Percentiles rank a stretch among this genome's conserved stretches.
Conservation (phyloP, 2,113 vertebrate species). For the Chlamydotis undulata region DNA sequence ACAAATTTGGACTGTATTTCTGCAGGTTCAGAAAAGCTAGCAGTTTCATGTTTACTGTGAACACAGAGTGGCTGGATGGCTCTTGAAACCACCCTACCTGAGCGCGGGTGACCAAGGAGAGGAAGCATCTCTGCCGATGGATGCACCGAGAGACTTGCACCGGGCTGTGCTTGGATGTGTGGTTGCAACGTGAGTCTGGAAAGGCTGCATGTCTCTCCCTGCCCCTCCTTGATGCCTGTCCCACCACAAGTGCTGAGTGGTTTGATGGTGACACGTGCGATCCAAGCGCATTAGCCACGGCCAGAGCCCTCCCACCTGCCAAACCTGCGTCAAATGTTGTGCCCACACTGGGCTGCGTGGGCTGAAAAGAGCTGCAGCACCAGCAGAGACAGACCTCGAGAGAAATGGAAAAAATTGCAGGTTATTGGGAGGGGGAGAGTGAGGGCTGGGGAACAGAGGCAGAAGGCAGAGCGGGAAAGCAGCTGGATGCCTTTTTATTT, state of each 20-base stretch:
- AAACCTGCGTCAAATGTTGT: not conserved
- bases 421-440: not conserved
- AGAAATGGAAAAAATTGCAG: not conserved
- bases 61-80: not conserved
- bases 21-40: not conserved
- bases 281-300: not conserved
- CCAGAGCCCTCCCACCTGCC: not conserved
- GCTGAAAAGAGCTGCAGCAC: not conserved
- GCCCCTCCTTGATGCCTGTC: fast-evolving
- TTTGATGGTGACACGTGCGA: fast-evolving
- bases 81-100: not conserved
- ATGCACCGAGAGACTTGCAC: fast-evolving
- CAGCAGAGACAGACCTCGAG: not conserved
- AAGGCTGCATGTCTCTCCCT: not conserved
- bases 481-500: not conserved
- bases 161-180: fast-evolving
- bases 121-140: fast-evolving
- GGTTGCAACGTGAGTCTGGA: fast-evolving
- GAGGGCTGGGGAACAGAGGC: not conserved
- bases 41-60: not conserved
- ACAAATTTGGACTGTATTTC: not conserved
- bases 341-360: not conserved
- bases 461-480: not conserved
- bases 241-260: not conserved
- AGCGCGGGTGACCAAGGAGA: fast-evolving